Base-by-base conservation (phyloP, 1,140 invertebrate genomes). In the Battus philenor region DNA sequence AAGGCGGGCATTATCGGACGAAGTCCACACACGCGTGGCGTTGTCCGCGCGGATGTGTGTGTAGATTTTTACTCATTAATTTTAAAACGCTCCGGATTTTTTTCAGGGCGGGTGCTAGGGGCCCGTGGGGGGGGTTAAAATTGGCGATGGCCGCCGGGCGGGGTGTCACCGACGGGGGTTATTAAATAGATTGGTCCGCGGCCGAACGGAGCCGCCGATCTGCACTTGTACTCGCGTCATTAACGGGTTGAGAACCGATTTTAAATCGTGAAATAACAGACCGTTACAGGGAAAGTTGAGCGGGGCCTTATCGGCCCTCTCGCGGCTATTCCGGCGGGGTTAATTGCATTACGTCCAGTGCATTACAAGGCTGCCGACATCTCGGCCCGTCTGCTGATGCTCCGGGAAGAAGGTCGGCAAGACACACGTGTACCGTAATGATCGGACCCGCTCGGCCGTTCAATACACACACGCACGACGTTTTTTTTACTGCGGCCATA, bases 21-120 rank as follows among this genome's bases (percentile, higher is more conserved):
- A 38, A 46, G 50, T 41, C 49, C 76, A 72, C 77, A 78, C 80
- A 74, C 66, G 60, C 66, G 54, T 54, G 38, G 16, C 47, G 57
- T 63, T 69, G 63, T 68, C 50, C 59, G 58, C 61, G 61, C 62
- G 56, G 36, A 47, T 77, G 77, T 80, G 75, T 82, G 81, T 80
- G 78, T 85, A 73, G 64, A 82, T 85, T 85, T 86, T 85, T 86
- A 87, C 86, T 87, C 84, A 87, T 87, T 86, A 87, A 87, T 87
- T 87, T 87, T 86, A 87, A 87, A 87, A 86, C 81, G 84, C 81
- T 82, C 75, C 68, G 83, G 83, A 84, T 86, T 87, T 87, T 86
- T 83, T 83, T 80, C 79, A 80, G 79, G 77, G 73, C 77, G 82
- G 77, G 78, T 76, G 82, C 75, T 69, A 73, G n/a, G 80, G 76